Evolutionary conservation across 2,888 invertebrate species (phyloP), one percentile per base, ranked within the genome.

Genomic region (Epinotia ramella): DNA sequence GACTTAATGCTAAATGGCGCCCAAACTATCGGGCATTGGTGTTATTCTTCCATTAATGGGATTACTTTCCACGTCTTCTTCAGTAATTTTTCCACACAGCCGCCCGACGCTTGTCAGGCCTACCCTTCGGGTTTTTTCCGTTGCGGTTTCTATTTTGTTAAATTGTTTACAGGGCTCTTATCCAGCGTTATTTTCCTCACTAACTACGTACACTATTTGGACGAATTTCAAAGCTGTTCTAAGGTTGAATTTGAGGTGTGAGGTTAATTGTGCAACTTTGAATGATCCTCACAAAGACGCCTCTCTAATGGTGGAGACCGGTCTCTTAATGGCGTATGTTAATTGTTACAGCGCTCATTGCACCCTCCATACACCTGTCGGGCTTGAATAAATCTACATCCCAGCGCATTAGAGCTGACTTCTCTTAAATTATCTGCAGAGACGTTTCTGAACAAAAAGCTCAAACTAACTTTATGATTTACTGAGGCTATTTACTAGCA

Each of bases 261-360:
- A 81, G 81, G 77, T 70, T 73, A 69, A 74, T 67, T 63, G 76
- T 81, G 79, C 79, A 82, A 79, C 80, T 82, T 81, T 78, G 75
- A 83, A 79, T 62, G 64, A 69, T 71, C 65, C 69, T 75, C 67
- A 67, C 60, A 18, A 49, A 49, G 74, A 62, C 75, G 74, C 70
- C 60, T 24, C 71, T 20, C 67, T 76, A 72, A 76, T 72, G 76
- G 62, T 49, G 75, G 72, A 65, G 73, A 67, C 76, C 76, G 67
- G 76, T 71, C 66, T 72, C 75, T 72, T 76, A 72, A 76, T 76
- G 62, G 71, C 76, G 67, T 72, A 76, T 72, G 76, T 72, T 76
- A 76, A 76, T 76, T 72, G 76, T 72, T 72, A 72, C 74, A 75
- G 65, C 67, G 60, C 73, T 68, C 72, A 66, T 71, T 72, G 69